Conservation (phyloP, 1,140 invertebrate species). For the Bombus affinis region DNA sequence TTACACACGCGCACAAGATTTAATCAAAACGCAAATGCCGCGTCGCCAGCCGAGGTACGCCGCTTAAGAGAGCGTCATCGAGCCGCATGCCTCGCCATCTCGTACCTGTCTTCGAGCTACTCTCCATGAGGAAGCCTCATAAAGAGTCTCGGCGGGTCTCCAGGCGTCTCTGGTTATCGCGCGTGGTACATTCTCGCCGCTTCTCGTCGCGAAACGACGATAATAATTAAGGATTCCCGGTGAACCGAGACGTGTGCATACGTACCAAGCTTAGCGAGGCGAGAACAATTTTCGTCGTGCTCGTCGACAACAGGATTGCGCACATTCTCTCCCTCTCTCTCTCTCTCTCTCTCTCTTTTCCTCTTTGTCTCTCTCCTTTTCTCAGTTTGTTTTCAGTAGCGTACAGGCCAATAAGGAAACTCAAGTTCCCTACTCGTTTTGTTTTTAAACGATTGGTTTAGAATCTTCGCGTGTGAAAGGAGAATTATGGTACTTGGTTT, state of each 20-base stretch:
- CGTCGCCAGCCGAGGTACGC: not conserved
- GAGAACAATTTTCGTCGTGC: constrained; percentile 63
- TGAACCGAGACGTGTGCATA: constrained; percentile 31
- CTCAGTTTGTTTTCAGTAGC: constrained; percentile 27
- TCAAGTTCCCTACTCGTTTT: not conserved
- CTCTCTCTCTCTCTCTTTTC: not conserved
- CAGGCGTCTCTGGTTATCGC: constrained; percentile 45
- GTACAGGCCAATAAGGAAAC: constrained; percentile 24
- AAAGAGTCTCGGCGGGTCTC: constrained; percentile 45
- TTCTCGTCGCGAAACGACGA: constrained; percentile 40
- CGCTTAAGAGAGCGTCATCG: constrained; percentile 36
- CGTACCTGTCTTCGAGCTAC: constrained; percentile 48
- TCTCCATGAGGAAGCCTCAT: constrained; percentile 52
- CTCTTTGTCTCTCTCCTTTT: too few species aligned
- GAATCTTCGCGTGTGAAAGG: not conserved
- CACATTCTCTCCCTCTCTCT: not conserved
- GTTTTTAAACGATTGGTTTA: not conserved
- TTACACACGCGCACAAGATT: constrained; percentile 42
- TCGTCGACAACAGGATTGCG: constrained; percentile 32
- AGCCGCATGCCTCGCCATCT: constrained; percentile 50
- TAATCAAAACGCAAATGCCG: constrained; percentile 56
- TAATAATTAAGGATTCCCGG: constrained; percentile 62
- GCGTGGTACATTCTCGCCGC: constrained; percentile 36
- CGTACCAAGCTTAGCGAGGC: constrained; percentile 22
- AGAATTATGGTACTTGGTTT: not conserved